Evolutionary conservation across 2,113 vertebrate genomes (phyloP), one percentile per base, ranked within the genome.

Genomic region (Amblyornis subalaris): DNA sequence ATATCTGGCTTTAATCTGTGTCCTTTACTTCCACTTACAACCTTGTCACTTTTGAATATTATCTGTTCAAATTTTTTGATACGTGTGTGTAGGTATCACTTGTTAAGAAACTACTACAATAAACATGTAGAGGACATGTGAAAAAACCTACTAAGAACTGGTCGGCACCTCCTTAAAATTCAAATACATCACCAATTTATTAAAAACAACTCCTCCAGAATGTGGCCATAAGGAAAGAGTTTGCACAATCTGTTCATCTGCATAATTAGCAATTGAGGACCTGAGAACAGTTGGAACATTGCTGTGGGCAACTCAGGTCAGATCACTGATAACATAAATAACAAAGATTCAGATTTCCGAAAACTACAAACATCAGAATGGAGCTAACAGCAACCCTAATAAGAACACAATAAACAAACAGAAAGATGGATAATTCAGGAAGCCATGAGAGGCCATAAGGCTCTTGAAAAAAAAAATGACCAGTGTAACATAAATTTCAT

Each of bases 231-330:
- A 97, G 97, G 98, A 97, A 97, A 97, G 96, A 96, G 93, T 98
- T 98, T 96, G 94, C 94, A 97, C 97, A 98, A 98, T 98, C 98
- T 98, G 97, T 98, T 98, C 97, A 97, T 97, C 96, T 97, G 97
- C 97, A 98, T 98, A 98, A 98, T 98, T 98, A 98, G 97, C 97
- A 97, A 97, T 95, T 94, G 97, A 98, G 88, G 97, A 97, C 97
- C 96, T 91, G 95, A 96, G 96, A 98, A 98, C 97, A 98, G 97
- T 98, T 98, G 97, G 97, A 98, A 98, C 93, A 96, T 95, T 97
- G 96, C 97, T 97, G 81, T 96, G 93, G 95, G 96, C 97, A 97
- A 97, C 94, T 92, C 95, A 96, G 97, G 97, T 98, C 97, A 98
- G 95, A 96, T 95, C 95, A 96, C 91, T 97, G 98, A 97, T 97